These are phyloP conservation scores for Perizoma affinitatum DNA, from an alignment of 2,888 invertebrate species.

Conservation along the genomic window DNA sequence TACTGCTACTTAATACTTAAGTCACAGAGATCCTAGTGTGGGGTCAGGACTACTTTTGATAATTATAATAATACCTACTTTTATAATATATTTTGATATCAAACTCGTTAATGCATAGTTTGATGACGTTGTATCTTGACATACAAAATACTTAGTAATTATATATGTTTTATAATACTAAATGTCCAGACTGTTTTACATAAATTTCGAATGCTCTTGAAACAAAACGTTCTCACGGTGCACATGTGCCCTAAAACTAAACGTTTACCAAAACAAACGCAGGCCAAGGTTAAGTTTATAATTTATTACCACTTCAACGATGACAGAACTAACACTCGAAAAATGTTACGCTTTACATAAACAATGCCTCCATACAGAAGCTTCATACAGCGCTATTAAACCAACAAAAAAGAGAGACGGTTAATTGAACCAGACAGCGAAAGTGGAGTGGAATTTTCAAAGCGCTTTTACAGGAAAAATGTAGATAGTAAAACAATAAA, in stretches of 20 bases:
- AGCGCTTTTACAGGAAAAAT: conserved; percentile 39
- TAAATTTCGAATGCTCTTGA: conserved; percentile 23
- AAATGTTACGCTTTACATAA: conserved; percentile 63
- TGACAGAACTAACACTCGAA: conserved; percentile 64
- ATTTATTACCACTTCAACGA: conserved; percentile 77
- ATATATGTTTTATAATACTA: not conserved
- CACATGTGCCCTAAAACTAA: conserved; percentile 65
- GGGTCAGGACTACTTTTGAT: too few species aligned
- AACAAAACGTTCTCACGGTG: conserved; percentile 72
- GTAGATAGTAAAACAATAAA: conserved; percentile 37
- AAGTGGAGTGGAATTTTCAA: conserved; percentile 50
- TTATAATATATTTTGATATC: too few species aligned
- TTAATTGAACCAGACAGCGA: conserved; percentile 49
- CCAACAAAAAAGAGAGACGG: conserved; percentile 35
- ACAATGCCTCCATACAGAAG: conserved; percentile 54
- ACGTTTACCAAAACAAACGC: conserved; percentile 75
- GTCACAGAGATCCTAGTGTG: too few species aligned
- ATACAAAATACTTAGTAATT: not conserved
- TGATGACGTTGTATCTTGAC: too few species aligned
- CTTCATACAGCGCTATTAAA: conserved; percentile 38
- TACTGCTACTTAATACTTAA: too few species aligned
- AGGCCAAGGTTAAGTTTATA: conserved; percentile 77
- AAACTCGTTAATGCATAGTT: too few species aligned
- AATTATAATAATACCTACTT: too few species aligned
- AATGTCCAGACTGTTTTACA: conserved; percentile 9